Conservation (phyloP, 2,113 vertebrate genomes). For the Sylvia atricapilla region DNA sequence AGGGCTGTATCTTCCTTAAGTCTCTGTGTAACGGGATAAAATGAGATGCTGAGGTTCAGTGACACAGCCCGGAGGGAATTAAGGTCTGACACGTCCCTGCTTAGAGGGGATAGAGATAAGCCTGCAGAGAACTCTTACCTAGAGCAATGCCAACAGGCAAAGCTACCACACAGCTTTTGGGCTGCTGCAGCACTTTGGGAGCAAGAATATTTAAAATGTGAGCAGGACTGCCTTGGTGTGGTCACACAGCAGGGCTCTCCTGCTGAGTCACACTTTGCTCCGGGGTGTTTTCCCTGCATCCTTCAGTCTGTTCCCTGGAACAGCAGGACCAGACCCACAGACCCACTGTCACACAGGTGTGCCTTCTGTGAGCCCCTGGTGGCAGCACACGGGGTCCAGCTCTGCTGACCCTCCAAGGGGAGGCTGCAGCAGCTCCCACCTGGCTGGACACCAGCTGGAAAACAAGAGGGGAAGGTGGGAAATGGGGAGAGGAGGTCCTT, state of each 20-base stretch:
- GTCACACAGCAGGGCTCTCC: neutral
- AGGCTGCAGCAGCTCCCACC: neutral
- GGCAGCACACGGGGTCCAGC: neutral
- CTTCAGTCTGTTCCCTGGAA: neutral
- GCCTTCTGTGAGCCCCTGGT: accelerated
- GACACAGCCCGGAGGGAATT: slow-evolving; percentile 39
- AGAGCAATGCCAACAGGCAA: neutral
- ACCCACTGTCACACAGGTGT: accelerated
- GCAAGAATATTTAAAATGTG: neutral
- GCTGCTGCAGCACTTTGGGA: neutral
- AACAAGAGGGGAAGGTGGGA: neutral
- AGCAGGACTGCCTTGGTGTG: neutral
- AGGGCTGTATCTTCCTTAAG: neutral
- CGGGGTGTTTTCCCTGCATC: accelerated
- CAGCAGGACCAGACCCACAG: neutral
- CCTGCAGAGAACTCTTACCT: neutral
- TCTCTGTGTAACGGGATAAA: slow-evolving; percentile 49
- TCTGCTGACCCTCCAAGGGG: neutral
- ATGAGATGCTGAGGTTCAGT: slow-evolving; percentile 43
- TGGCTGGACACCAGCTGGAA: neutral
- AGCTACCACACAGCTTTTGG: neutral
- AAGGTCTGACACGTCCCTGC: slow-evolving; percentile 44
- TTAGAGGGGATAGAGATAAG: slow-evolving; percentile 48
- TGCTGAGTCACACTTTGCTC: neutral
- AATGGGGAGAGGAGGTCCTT: neutral